Evolutionary conservation across 2,797 vertebrate species (phyloP), one percentile per base, ranked within the genome.

Genomic region (Sitta carolinensis): DNA sequence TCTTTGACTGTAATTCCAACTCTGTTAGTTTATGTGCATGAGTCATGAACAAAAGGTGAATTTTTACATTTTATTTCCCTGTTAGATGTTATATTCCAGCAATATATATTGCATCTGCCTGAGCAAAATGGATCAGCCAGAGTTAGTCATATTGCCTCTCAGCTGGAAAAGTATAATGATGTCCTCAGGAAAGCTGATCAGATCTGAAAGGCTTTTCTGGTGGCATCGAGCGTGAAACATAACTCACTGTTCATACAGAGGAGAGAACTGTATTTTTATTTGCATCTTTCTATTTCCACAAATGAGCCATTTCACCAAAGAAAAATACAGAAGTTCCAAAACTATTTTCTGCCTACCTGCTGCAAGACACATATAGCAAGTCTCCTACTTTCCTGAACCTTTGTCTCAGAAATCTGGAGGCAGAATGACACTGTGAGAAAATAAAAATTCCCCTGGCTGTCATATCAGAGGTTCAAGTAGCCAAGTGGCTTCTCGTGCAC

Each of bases 61-160:
- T 82, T 93, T 95, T 89, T 69, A 54, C 27, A 50, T 69, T 89
- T 89, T 74, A 83, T 73, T 91, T 91, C 55, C 52, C 77, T 47
- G 54, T 66, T 82, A 62, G 72, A 38, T 51, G 34, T 62, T 78
- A n/a, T 68, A 62, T 29, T 36, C 36, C 34, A 59, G 29, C 19
- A 32, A 59, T 76, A 62, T 66, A 51, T 61, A 47, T 29, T 79
- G 84, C 73, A 88, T 81, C 61, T 85, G 80, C 67, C 76, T 30
- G 76, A 85, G 74, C 32, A 82, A 77, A 89, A 72, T 27, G 64
- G 76, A 95, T 77, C 58, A 30, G 78, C 42, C n/a, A 19, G 43
- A 91, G 51, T 90, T 67, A 91, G 68, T 94, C 89, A 55, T 14
- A n/a, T 7, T 52, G 58, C 67, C 75, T 95, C 86, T 87, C 82